Evolutionary conservation across 1,140 invertebrate genomes (phyloP).

Genomic region (Lepidurus arcticus): DNA sequence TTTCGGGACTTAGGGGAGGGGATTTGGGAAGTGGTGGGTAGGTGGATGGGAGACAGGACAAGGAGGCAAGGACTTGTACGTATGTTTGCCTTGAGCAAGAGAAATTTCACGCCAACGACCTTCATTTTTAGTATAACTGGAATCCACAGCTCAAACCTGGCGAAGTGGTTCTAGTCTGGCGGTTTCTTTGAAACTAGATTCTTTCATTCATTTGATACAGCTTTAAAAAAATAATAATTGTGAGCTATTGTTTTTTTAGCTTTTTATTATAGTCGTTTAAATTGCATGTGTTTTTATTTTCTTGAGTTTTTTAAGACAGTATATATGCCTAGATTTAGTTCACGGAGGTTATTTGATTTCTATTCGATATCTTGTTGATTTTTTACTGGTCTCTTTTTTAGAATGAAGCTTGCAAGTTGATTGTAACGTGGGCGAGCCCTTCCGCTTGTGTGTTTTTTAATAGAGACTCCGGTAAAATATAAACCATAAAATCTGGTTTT

Average conservation of each 20-base stretch:
- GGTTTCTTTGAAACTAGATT: too few species aligned
- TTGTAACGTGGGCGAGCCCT: background rate
- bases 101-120: conserved; percentile 17
- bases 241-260: too few species aligned
- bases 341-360: too few species aligned
- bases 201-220: too few species aligned
- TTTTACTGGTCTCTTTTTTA: background rate
- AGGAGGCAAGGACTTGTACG: background rate
- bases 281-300: too few species aligned
- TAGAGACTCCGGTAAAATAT: background rate
- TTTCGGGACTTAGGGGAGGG: background rate
- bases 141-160: background rate
- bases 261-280: too few species aligned
- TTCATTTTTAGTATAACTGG: background rate
- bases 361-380: background rate
- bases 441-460: background rate
- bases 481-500: background rate
- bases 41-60: background rate
- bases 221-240: too few species aligned
- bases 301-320: too few species aligned
- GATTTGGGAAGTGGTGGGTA: background rate
- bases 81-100: conserved; percentile 4
- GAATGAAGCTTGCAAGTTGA: background rate
- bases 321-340: too few species aligned
- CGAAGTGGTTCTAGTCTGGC: too few species aligned